Base-by-base conservation (phyloP, 2,113 vertebrate species). In the Puntigrus tetrazona region DNA sequence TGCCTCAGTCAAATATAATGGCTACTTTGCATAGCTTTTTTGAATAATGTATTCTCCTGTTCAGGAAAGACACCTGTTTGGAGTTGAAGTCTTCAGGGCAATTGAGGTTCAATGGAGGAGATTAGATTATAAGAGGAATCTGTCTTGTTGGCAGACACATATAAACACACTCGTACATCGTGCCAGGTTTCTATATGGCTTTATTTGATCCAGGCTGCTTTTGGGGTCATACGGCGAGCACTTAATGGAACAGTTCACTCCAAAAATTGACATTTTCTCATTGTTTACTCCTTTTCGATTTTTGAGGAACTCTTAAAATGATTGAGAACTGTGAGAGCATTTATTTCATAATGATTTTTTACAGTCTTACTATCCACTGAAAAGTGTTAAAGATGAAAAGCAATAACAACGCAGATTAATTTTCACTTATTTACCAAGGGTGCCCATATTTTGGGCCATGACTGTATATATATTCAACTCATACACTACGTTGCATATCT, bases 1-100 rank as follows among this genome's bases (percentile, higher is more conserved):
- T 61, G 80, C 55, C 67, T 72, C 13, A 16, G 36, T 47, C 50
- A 69, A 61, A 25, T 25, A 55, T 65, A 67, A 50, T 22, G 52
- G 63, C 50, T 78, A 41, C 76, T 86, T 77, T 87, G 82, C 82
- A 81, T 84, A 31, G 36, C 10, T n/a, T 47, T 87, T 83, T 31
- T 27, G 34, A 76, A 84, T 84, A 65, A 84, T 50, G 36, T 36
- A 83, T 83, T 75, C 31, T 38, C 31, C 59, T 38, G 70, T 82
- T 63, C 59, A 78, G 52, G 52, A 63, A 45, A 67, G 78, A 78
- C 73, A 78, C 86, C 79, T 85, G 86, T 67, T 81, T 27, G 13
- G 73, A 61, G n/a, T 22, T 55, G 74, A 72, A 16, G 78, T 47
- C 78, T 80, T 67, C n/a, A 67, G 77, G 55, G 55, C 77, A 61